Evolutionary conservation across 2,888 invertebrate genomes (phyloP).

Genomic region (Tillus elongatus): DNA sequence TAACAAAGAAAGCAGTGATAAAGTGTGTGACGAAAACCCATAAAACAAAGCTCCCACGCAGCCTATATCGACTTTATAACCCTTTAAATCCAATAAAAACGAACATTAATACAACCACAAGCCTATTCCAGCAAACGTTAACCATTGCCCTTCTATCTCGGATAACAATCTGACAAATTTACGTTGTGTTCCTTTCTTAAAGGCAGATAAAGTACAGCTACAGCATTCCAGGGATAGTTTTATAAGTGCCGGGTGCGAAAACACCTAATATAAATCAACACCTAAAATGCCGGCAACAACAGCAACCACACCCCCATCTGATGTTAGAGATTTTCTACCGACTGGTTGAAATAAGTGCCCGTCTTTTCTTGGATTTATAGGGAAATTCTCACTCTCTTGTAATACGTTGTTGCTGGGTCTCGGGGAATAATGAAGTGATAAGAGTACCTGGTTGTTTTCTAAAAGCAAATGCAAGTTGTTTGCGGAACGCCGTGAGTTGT

Average conservation of each 20-base stretch:
- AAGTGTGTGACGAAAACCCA: slow-evolving; percentile 14
- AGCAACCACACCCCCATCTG: slow-evolving; percentile 2
- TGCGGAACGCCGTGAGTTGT: no score
- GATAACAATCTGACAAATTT: slow-evolving; percentile 2
- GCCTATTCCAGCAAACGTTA: not conserved
- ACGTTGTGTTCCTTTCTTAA: slow-evolving; percentile 4
- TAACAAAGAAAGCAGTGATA: slow-evolving; percentile 11
- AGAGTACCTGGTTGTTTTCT: no score
- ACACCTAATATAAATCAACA: not conserved
- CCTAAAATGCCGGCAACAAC: no score
- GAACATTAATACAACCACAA: slow-evolving; percentile 11
- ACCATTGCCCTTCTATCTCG: not conserved
- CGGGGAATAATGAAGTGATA: no score
- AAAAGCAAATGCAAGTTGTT: no score
- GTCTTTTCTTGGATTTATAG: no score
- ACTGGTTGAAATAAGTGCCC: no score
- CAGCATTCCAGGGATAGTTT: slow-evolving; percentile 2
- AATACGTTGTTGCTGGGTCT: no score
- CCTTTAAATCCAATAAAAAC: slow-evolving; percentile 23
- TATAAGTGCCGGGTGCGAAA: slow-evolving; percentile 2
- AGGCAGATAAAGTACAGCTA: not conserved
- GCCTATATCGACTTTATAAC: slow-evolving; percentile 19
- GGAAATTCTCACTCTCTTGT: no score
- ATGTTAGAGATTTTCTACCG: no score
- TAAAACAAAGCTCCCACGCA: slow-evolving; percentile 12